Evolutionary conservation across 2,888 invertebrate genomes (phyloP).

Genomic region (Molorchus minor): DNA sequence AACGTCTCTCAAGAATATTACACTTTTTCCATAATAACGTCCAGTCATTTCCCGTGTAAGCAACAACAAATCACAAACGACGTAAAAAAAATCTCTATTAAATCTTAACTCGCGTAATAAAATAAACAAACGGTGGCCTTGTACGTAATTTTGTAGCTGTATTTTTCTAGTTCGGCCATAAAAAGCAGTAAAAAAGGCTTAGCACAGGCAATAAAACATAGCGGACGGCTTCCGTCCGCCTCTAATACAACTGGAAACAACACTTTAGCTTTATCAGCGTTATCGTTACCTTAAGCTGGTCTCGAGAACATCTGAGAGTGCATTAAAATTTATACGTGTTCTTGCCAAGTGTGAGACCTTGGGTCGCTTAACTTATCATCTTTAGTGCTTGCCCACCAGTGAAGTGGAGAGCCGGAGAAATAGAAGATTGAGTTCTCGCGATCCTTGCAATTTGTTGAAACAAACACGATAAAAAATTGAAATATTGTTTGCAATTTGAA

Average conservation of each 20-base stretch:
- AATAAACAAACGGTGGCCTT: not conserved
- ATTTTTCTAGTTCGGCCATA: slow-evolving; percentile 6
- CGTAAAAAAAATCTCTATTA: not conserved
- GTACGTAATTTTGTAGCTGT: slow-evolving; percentile 2
- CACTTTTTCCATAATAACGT: too few species aligned
- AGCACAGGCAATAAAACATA: slow-evolving; percentile 7
- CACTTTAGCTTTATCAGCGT: slow-evolving; percentile 10
- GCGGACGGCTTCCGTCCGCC: slow-evolving; percentile 7
- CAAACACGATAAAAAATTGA: too few species aligned
- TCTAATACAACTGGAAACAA: slow-evolving; percentile 1
- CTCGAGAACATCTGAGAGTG: not conserved
- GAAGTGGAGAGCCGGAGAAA: too few species aligned
- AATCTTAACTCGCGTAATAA: not conserved
- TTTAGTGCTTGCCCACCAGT: too few species aligned
- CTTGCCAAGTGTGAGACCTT: not conserved
- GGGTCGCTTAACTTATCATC: too few species aligned
- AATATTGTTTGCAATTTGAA: too few species aligned
- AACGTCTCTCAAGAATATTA: too few species aligned
- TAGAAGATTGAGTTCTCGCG: too few species aligned
- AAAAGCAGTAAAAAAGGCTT: slow-evolving; percentile 14
- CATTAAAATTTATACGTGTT: not conserved
- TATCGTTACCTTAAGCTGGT: not conserved
- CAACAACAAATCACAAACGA: not conserved
- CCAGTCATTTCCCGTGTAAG: too few species aligned
- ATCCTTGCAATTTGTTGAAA: too few species aligned